A percentile compares a stretch with the other conserved stretches of the same genome.
These are phyloP conservation scores for Siphonodentalium dalli DNA, from an alignment of 2,888 invertebrate genomes.

Conservation along the genomic window DNA sequence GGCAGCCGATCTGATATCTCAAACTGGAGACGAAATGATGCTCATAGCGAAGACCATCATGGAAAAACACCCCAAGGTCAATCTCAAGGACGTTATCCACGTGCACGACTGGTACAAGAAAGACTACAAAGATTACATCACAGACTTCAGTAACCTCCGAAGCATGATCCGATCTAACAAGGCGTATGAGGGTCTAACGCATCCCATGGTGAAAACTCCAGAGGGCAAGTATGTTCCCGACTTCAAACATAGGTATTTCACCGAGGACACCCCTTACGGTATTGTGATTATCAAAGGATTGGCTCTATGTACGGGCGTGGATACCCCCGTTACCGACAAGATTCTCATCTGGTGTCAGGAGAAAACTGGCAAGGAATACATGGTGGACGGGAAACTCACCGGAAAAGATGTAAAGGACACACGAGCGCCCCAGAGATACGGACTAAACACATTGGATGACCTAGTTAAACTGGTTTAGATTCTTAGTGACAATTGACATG, in stretches of 20 bases:
- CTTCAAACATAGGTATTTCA: slow-evolving; percentile 36
- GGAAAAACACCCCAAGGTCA: slow-evolving; percentile 21
- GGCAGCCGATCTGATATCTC: slow-evolving; percentile 27
- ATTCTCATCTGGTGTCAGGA: slow-evolving; percentile 37
- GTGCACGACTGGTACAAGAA: slow-evolving; percentile 33
- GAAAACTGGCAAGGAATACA: slow-evolving; percentile 29
- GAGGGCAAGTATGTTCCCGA: slow-evolving; percentile 35
- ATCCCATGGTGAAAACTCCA: slow-evolving; percentile 30
- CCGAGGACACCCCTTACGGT: slow-evolving; percentile 41
- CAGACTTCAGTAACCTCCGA: slow-evolving; percentile 22
- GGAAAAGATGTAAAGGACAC: slow-evolving; percentile 27
- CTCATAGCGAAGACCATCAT: slow-evolving; percentile 28
- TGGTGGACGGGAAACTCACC: slow-evolving; percentile 26
- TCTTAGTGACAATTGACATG: background rate
- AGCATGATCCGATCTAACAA: slow-evolving; percentile 31
- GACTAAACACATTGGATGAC: slow-evolving; percentile 26
- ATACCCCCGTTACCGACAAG: slow-evolving; percentile 34
- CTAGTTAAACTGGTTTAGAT: background rate
- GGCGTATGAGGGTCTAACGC: slow-evolving; percentile 35
- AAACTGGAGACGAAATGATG: slow-evolving; percentile 32
- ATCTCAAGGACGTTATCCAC: slow-evolving; percentile 25
- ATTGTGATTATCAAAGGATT: slow-evolving; percentile 35
- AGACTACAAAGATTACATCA: slow-evolving; percentile 31
- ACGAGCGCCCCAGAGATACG: slow-evolving; percentile 32
- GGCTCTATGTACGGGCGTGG: slow-evolving; percentile 32